These are phyloP conservation scores for Dryadula phaetusa DNA, from an alignment of 2,888 invertebrate genomes.

Conservation along the genomic window DNA sequence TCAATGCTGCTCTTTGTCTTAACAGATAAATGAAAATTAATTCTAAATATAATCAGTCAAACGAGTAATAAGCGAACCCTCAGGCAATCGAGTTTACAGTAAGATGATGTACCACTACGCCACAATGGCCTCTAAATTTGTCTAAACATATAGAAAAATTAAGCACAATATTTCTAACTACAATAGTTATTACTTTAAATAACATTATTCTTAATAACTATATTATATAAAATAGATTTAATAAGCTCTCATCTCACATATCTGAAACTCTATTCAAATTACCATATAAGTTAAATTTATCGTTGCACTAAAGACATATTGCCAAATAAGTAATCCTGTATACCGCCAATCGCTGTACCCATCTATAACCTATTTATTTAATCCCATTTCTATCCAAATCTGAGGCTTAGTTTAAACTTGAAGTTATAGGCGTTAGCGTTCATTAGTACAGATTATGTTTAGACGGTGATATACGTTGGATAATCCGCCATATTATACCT, in stretches of 20 bases:
- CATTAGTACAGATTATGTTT: slow-evolving; percentile 52
- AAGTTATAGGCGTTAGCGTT: slow-evolving; percentile 51
- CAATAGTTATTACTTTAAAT: no score
- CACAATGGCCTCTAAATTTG: no score
- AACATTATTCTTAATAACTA: neutral
- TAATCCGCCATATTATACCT: slow-evolving; percentile 31
- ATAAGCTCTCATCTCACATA: no score
- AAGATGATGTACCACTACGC: no score
- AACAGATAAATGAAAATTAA: no score
- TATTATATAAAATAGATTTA: neutral
- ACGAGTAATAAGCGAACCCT: no score
- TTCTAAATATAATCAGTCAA: no score
- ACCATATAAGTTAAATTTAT: slow-evolving; percentile 3
- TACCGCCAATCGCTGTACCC: slow-evolving; percentile 33
- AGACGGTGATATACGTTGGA: slow-evolving; percentile 30
- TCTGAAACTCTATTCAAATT: neutral
- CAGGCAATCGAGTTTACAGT: no score
- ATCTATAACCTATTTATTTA: slow-evolving; percentile 43
- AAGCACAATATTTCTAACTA: no score
- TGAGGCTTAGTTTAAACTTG: slow-evolving; percentile 51
- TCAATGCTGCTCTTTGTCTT: no score
- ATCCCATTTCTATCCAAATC: slow-evolving; percentile 52
- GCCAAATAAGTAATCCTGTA: slow-evolving; percentile 24
- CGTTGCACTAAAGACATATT: slow-evolving; percentile 18
- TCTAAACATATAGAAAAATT: no score